Conservation (phyloP, 1,140 invertebrate species). For the Uloborus diversus region DNA sequence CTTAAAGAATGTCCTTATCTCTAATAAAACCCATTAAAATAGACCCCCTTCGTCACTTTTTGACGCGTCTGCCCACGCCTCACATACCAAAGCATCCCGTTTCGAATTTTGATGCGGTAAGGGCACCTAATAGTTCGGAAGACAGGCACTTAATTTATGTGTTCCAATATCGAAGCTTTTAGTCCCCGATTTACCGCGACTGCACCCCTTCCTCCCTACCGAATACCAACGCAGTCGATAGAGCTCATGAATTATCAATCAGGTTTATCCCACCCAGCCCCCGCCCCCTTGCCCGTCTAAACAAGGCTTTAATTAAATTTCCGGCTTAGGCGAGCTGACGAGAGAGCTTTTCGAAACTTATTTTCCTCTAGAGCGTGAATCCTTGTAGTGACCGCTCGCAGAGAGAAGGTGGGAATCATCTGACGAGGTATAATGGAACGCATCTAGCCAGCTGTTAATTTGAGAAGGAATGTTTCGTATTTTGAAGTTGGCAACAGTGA, state of each 20-base stretch:
- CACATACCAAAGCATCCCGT: conserved; percentile 26
- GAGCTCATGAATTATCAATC: conserved; percentile 49
- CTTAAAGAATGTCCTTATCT: background rate
- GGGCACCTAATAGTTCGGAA: conserved; percentile 12
- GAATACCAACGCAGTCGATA: conserved; percentile 20
- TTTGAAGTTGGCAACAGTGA: no score
- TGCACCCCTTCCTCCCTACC: background rate
- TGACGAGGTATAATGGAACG: no score
- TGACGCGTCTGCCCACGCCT: background rate
- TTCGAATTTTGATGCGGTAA: conserved; percentile 16
- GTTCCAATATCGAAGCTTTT: conserved; percentile 46
- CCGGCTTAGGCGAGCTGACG: background rate
- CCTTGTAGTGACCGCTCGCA: background rate
- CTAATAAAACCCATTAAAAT: conserved; percentile 32
- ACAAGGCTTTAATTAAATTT: conserved; percentile 50
- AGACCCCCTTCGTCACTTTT: background rate
- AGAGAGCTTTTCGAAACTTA: background rate
- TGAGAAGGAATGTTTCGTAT: no score
- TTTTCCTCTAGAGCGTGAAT: background rate
- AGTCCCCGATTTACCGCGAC: conserved; percentile 36
- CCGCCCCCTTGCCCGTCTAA: no score
- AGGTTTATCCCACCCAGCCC: no score
- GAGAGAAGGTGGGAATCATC: no score
- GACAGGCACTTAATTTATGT: conserved; percentile 49
- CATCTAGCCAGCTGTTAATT: no score